phyloP scores from a whole-genome alignment of 1,140 invertebrate species.

The Samia ricini region DNA sequence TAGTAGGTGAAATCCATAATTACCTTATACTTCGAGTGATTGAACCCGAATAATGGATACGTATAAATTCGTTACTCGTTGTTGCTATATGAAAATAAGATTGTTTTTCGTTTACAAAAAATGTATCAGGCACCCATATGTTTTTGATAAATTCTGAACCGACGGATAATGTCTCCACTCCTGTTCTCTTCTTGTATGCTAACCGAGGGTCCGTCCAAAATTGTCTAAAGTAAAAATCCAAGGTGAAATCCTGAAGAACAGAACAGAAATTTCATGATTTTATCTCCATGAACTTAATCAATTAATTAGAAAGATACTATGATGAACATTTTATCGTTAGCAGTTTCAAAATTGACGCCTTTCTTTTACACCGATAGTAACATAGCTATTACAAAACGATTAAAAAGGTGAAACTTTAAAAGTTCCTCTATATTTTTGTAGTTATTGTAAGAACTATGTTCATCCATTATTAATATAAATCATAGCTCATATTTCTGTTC shows the following conservation, averaged over 20 bases:
- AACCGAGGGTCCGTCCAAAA: constrained; percentile 97
- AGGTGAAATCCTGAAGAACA: constrained; percentile 93
- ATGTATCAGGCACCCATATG: constrained; percentile 99
- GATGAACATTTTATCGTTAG: too few species aligned
- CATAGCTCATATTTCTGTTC: background rate
- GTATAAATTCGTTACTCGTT: constrained; percentile 98
- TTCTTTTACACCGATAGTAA: too few species aligned
- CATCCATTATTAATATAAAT: background rate
- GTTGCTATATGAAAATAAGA: constrained; percentile 99
- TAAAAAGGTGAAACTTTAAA: too few species aligned
- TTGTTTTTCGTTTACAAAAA: constrained; percentile 99
- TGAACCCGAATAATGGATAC: constrained; percentile 95
- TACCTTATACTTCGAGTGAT: constrained; percentile 98
- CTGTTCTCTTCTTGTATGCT: constrained; percentile 91
- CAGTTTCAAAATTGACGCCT: background rate
- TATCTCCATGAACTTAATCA: background rate
- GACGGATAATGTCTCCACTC: constrained; percentile 92
- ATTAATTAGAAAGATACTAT: background rate
- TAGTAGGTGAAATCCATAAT: constrained; percentile 31
- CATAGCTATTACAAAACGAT: constrained; percentile 3
- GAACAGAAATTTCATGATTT: constrained; percentile 15
- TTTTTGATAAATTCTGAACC: constrained; percentile 97
- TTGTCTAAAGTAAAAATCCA: constrained; percentile 99
- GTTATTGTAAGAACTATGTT: constrained; percentile 5
- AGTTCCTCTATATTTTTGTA: background rate